These are phyloP conservation scores for Simalia tracyae DNA, from an alignment of 2,797 vertebrate species.

Conservation along the genomic window DNA sequence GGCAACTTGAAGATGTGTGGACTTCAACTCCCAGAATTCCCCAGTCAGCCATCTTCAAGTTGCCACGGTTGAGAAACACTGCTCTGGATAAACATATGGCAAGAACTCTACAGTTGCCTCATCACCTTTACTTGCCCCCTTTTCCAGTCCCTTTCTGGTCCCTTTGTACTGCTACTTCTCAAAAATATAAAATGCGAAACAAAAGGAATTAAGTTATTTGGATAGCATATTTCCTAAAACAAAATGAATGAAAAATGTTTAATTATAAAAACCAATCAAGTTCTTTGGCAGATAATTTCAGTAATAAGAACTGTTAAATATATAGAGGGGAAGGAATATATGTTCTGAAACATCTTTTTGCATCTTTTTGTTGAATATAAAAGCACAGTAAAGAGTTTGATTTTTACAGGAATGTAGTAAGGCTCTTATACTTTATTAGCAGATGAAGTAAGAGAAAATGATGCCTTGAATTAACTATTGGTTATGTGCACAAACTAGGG, in stretches of 20 bases:
- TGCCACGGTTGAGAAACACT: not conserved
- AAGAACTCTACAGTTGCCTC: constrained; percentile 52
- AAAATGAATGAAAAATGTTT: not conserved
- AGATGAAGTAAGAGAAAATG: not conserved
- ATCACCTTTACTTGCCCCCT: constrained; percentile 28
- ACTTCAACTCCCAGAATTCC: too few species aligned
- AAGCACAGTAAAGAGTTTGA: not conserved
- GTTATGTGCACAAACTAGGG: not conserved
- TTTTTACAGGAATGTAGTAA: not conserved
- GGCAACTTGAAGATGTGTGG: too few species aligned
- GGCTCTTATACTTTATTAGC: not conserved
- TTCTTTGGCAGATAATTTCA: not conserved
- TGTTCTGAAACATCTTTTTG: too few species aligned
- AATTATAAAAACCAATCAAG: not conserved
- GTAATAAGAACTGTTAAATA: not conserved
- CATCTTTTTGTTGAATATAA: not conserved
- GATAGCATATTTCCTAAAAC: not conserved
- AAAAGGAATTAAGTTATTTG: not conserved
- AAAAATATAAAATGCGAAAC: not conserved
- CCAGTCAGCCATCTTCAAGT: too few species aligned
- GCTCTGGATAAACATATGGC: constrained; percentile 40
- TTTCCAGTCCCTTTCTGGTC: not conserved
- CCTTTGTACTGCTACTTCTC: not conserved
- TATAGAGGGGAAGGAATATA: not conserved
- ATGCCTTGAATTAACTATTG: not conserved